Evolutionary conservation across 2,113 vertebrate species (phyloP).

Genomic region (Nyctibius bracteatus): DNA sequence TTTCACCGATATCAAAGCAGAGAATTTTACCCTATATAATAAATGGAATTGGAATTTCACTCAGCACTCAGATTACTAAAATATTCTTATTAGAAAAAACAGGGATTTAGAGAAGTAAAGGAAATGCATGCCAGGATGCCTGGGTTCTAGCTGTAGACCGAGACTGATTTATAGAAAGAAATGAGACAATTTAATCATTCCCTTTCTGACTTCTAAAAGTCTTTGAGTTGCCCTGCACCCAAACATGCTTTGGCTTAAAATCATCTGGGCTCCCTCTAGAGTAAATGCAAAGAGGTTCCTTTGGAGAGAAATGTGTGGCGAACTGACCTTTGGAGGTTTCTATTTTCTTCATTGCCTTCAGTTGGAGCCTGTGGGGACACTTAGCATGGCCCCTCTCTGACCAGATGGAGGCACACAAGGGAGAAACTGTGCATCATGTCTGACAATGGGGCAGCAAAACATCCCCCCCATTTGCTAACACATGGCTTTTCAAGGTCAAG

Average conservation of each 20-base stretch:
- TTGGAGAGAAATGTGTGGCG: not conserved
- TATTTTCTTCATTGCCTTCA: not conserved
- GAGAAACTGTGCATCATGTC: not conserved
- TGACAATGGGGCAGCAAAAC: not conserved
- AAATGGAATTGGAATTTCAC: not conserved
- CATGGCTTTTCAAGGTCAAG: accelerated
- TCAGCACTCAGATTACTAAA: not conserved
- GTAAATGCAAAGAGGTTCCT: not conserved
- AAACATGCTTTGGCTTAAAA: not conserved
- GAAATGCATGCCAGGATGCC: not conserved
- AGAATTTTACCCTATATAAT: not conserved
- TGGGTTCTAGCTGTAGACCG: not conserved
- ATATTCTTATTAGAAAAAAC: not conserved
- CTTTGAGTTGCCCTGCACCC: not conserved
- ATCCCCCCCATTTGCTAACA: not conserved
- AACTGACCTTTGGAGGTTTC: not conserved
- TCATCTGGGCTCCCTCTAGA: accelerated
- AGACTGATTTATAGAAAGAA: not conserved
- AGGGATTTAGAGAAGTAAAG: not conserved
- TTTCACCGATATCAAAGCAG: not conserved
- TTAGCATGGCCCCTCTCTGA: not conserved
- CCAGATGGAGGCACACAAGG: not conserved
- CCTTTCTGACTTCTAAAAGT: not conserved
- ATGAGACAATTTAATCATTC: not conserved
- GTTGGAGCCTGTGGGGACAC: not conserved